Evolutionary conservation across 2,888 invertebrate genomes (phyloP).

Genomic region (Parnassius apollo): DNA sequence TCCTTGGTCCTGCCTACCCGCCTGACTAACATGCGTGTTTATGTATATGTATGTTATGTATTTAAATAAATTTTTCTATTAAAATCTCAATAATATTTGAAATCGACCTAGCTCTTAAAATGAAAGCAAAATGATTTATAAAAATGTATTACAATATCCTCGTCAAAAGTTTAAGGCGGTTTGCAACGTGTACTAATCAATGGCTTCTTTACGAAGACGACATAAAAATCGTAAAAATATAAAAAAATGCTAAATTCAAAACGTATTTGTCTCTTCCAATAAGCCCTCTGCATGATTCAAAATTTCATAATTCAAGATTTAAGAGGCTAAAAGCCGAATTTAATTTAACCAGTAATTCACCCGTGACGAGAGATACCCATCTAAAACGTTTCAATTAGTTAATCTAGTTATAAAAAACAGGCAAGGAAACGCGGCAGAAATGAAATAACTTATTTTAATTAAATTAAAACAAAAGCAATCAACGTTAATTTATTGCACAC

Average conservation of each 20-base stretch:
- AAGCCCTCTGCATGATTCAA: slow-evolving; percentile 74
- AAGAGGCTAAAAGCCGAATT: slow-evolving; percentile 55
- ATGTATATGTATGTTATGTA: no score
- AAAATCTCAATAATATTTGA: no score
- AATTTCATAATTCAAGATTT: slow-evolving; percentile 66
- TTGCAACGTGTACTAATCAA: slow-evolving; percentile 20
- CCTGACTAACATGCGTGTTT: no score
- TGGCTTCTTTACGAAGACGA: slow-evolving; percentile 35
- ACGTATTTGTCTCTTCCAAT: slow-evolving; percentile 55
- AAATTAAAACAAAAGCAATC: slow-evolving; percentile 1
- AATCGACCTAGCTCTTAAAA: no score
- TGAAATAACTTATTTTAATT: background rate
- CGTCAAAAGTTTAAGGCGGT: no score
- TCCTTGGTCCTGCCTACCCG: no score
- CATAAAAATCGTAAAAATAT: slow-evolving; percentile 50
- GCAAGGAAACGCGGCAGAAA: slow-evolving; percentile 4
- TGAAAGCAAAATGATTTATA: no score
- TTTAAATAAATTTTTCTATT: no score
- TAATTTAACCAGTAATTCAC: slow-evolving; percentile 68
- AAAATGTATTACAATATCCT: no score
- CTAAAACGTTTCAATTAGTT: slow-evolving; percentile 38
- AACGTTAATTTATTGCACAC: background rate
- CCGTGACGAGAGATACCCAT: slow-evolving; percentile 48
- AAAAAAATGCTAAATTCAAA: slow-evolving; percentile 41
- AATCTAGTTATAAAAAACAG: slow-evolving; percentile 45